Evolutionary conservation across 1,140 invertebrate species (phyloP).

Genomic region (Arctopsyche grandis): DNA sequence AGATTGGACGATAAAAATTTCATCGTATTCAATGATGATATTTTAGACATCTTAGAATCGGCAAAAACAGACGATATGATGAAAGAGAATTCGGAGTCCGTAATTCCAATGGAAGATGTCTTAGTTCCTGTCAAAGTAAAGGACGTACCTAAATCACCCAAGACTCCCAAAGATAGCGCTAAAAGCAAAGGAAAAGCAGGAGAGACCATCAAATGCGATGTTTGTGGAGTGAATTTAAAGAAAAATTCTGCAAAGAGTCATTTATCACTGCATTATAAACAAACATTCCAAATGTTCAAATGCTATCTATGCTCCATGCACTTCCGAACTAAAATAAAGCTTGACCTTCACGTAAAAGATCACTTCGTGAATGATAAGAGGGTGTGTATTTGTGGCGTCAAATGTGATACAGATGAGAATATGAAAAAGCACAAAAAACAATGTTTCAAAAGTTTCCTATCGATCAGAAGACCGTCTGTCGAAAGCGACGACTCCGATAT

Average conservation of each 20-base stretch:
- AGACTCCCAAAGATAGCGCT: too few species aligned
- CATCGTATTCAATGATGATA: slow-evolving; percentile 7
- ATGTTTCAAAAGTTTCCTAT: slow-evolving; percentile 13
- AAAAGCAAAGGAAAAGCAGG: neutral
- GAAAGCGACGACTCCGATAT: slow-evolving; percentile 3
- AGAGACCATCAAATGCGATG: neutral
- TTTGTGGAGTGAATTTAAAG: slow-evolving; percentile 4
- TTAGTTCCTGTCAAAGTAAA: neutral
- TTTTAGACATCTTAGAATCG: slow-evolving; percentile 14
- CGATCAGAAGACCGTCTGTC: neutral
- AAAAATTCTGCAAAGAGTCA: neutral
- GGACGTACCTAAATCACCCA: neutral
- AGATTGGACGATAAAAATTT: neutral
- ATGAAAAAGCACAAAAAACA: slow-evolving; percentile 24
- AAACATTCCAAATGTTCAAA: neutral
- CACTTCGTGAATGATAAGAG: slow-evolving; percentile 37
- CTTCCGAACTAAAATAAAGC: slow-evolving; percentile 7
- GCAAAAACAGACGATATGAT: neutral
- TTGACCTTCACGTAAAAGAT: slow-evolving; percentile 28
- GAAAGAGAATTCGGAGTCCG: neutral
- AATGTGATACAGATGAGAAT: neutral
- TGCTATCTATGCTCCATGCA: slow-evolving; percentile 28
- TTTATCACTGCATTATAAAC: neutral
- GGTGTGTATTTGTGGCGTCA: slow-evolving; percentile 30
- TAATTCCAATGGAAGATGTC: neutral